Evolutionary conservation across 2,113 vertebrate species (phyloP), one percentile per base, ranked within the genome.

Genomic region (Petrocephalus microphthalmus): DNA sequence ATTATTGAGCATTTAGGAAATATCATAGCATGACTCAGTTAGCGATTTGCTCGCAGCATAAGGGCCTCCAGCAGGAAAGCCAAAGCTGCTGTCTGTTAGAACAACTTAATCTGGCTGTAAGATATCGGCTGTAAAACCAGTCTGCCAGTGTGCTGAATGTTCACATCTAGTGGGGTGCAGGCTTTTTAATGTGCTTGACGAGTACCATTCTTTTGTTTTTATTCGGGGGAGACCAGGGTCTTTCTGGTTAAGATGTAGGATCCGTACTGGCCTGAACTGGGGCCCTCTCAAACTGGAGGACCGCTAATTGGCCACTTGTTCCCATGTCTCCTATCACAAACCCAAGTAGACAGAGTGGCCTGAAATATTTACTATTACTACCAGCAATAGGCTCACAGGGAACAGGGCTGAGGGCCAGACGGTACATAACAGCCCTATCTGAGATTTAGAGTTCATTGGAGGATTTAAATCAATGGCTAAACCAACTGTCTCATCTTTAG

Each of bases 401-500:
- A 19, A 84, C 10, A 25, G n/a, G n/a, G 49, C 84, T 54, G 84
- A 7, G 19, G 52, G 51, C 84, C n/a, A 33, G 52, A 56, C 84
- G 42, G 52, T 54, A 42, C 33, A 78, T 42, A 87, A 45, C 15
- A 42, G 25, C 29, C 29, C 20, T 15, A 29, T 51, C 74, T 5
- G 51, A 84, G 54, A 88, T 84, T 84, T 60, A 83, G 52, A 3
- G 71, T 45, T 53, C 37, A 7, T 15, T 11, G 29, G 51, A 81
- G 49, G n/a, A 87, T 54, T 81, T 29, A 84, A 56, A 83, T 60
- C 52, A 60, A 84, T 17, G 54, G 37, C 37, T 33, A 57, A 47
- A 49, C 87, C 52, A 45, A 83, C 37, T 45, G 78, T 83, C 53
- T 29, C n/a, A 29, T 84, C 25, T 87, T 87, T 29, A 87, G 49